Conservation (phyloP, 2,113 vertebrate genomes). For the Bostrychus sinensis region DNA sequence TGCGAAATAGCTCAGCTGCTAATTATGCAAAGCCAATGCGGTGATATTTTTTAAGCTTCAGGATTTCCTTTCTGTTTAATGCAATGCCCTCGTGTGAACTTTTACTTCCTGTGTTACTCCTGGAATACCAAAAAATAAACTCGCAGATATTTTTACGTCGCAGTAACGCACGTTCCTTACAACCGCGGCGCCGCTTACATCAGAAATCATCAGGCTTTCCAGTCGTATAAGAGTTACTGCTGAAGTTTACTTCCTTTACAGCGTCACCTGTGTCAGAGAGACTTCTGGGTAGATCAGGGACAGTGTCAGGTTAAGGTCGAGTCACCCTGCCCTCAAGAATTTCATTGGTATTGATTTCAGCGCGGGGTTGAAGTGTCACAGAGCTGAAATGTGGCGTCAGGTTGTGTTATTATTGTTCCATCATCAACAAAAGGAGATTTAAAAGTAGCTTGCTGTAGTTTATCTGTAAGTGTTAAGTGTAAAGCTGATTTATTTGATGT, state of each 20-base stretch:
- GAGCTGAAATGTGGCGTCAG: background rate
- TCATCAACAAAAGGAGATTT: background rate
- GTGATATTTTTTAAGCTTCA: conserved; percentile 13
- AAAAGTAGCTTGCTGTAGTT: background rate
- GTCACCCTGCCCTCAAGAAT: conserved; percentile 30
- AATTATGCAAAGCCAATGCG: conserved; percentile 22
- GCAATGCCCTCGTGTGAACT: background rate
- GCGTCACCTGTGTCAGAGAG: conserved; percentile 7
- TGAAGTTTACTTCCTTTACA: background rate
- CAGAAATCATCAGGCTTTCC: too few relatives aligned
- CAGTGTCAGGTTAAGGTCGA: conserved; percentile 37
- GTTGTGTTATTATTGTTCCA: conserved; percentile 6
- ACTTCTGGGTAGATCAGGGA: too few relatives aligned
- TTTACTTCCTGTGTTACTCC: background rate
- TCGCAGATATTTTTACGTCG: too few relatives aligned
- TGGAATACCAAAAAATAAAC: too few relatives aligned
- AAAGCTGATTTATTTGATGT: too few relatives aligned
- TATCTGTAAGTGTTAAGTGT: background rate
- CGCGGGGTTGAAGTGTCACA: conserved; percentile 17
- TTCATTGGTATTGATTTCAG: conserved; percentile 35
- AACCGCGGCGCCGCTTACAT: too few relatives aligned
- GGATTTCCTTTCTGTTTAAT: conserved; percentile 27
- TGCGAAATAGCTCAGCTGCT: conserved; percentile 37
- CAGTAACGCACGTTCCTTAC: too few relatives aligned
- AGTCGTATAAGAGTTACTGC: too few relatives aligned